A percentile compares a stretch with the other conserved stretches of the same genome.
phyloP scores from a whole-genome alignment of 2,113 vertebrate genomes.

The Nicator chloris region DNA sequence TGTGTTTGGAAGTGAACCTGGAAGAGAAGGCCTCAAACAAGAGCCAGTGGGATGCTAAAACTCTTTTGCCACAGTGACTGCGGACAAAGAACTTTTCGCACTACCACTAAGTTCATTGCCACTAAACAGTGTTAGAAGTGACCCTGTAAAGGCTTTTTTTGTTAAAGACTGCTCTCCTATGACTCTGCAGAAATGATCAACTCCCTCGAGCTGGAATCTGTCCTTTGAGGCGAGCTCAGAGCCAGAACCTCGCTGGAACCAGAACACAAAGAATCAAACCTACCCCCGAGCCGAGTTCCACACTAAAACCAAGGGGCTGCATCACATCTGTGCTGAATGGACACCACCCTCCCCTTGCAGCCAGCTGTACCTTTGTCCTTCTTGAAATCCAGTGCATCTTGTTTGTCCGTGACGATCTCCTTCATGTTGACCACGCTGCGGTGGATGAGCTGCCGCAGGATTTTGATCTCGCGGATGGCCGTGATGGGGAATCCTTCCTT shows the following conservation, averaged over 20 bases:
- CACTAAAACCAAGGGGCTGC: background rate
- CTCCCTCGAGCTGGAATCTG: background rate
- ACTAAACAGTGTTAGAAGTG: background rate
- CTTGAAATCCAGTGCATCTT: conserved; percentile 98
- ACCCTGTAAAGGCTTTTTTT: background rate
- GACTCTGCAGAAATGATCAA: background rate
- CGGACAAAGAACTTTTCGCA: background rate
- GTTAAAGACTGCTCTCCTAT: background rate
- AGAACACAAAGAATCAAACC: background rate
- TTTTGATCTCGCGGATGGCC: conserved; percentile 97
- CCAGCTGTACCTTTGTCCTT: conserved; percentile 90
- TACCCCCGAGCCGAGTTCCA: background rate
- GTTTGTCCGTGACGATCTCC: conserved; percentile 98
- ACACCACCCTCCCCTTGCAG: background rate
- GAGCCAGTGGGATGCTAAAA: background rate
- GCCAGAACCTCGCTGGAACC: background rate
- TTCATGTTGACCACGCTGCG: conserved; percentile 99
- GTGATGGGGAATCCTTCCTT: conserved; percentile 99
- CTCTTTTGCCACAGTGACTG: background rate
- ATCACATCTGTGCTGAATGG: background rate
- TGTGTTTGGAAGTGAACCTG: background rate
- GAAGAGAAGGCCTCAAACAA: background rate
- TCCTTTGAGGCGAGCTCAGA: background rate
- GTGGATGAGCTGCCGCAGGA: conserved; percentile 94
- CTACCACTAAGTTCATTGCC: background rate